Evolutionary conservation across 2,113 vertebrate genomes (phyloP), one percentile per base, ranked within the genome.

Genomic region (Pluvialis apricaria): DNA sequence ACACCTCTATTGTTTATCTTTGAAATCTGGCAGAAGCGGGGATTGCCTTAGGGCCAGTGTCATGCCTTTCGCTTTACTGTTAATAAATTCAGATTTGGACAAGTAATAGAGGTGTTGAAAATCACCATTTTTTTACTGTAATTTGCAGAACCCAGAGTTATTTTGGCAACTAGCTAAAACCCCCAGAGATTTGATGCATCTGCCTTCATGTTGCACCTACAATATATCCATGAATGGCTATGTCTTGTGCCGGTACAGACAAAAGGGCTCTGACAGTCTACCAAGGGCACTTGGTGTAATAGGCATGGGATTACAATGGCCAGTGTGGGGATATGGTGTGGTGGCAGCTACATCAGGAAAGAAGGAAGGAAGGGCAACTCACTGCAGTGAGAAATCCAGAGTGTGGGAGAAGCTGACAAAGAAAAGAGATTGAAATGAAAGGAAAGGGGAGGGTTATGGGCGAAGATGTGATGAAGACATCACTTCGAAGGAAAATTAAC

Each of bases 1-100:
- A 92, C 92, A 94, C 86, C 61, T 92, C 62, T 61, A 82, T 87
- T 97, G 86, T 95, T 95, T 92, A 70, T 47, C 61, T 93, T 85
- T 76, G 81, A 77, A 89, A 91, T 45, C 77, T 96, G 83, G 77
- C 94, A 94, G 86, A 45, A 86, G 36, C 28, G 5, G 28, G 28
- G 64, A 90, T 88, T 94, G 96, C 96, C 92, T 11, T 9, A 80
- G 79, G 92, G 79, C 69, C 40, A n/a, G 15, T 91, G 81, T 82
- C 88, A 51, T 91, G 66, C 73, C 65, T 96, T 95, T 92, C 1
- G 0, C 61, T 85, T 49, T 77, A 15, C 47, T 65, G 65, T 84
- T 94, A 84, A 96, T 87, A 93, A 82, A 83, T 45, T 89, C 77
- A 65, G n/a, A 94, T 86, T 82, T 87, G 92, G 77, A 84, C 83